Evolutionary conservation across 2,113 vertebrate species (phyloP), one percentile per base, ranked within the genome.

Genomic region (Sylvilagus bachmani): DNA sequence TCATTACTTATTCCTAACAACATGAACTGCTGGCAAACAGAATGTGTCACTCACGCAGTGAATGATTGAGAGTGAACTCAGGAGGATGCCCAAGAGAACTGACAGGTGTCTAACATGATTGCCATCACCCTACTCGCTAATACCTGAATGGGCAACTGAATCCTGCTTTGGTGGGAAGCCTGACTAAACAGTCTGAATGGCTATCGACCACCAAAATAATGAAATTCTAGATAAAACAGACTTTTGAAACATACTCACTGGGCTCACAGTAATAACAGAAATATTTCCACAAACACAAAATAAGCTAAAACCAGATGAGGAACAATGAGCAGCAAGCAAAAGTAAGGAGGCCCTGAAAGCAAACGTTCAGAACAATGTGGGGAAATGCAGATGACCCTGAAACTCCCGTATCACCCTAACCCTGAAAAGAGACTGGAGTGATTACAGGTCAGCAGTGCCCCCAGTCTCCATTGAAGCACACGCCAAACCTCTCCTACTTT

Each of bases 101-200:
- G 44, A 53, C 84, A 89, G 67, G 22, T 73, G 27, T 75, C 74
- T 88, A 85, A 75, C 29, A 11, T 78, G 31, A 69, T 78, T n/a
- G 27, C 22, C 36, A 71, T 89, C 75, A 67, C 81, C 91, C 62
- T 67, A 61, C 11, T 21, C 19, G 25, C n/a, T 64, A 53, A 38
- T 44, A 84, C 69, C 44, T 67, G 79, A 92, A 93, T 44, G n/a
- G 44, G 75, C 66, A 92, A 95, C 17, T 71, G 74, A 93, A 88
- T 78, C 36, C 31, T 82, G 5, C 31, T 90, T 87, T 84, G 80
- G 33, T 33, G 51, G 24, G 22, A 73, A 79, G 66, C 9, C 53
- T 3, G 3, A 77, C 55, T 62, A 90, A 61, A 92, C 9, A 91
- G 36, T 49, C 55, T 84, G 62, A 29, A 67, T 44, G 22, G 27